These are phyloP conservation scores for Odobenus rosmarus DNA, from an alignment of 2,113 vertebrate species.

Conservation along the genomic window DNA sequence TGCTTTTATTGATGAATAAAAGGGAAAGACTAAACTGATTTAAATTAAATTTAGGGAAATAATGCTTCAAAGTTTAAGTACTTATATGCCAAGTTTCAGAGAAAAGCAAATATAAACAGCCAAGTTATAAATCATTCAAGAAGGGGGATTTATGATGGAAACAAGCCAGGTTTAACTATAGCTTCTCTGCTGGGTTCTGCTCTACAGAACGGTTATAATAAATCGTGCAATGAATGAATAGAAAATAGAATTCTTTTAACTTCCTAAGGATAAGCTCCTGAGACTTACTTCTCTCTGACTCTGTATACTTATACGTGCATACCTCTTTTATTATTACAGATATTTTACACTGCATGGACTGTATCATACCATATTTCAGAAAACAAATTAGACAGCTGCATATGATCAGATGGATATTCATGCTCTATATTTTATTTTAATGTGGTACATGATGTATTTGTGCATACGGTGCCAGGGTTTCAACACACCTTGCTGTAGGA, in stretches of 20 bases:
- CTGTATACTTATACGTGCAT: slow-evolving; percentile 58
- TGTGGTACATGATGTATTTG: neutral
- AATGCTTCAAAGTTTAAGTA: slow-evolving; percentile 45
- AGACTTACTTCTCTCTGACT: slow-evolving; percentile 64
- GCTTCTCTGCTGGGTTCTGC: slow-evolving; percentile 60
- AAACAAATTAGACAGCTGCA: slow-evolving; percentile 55
- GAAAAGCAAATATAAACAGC: slow-evolving; percentile 62
- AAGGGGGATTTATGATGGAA: slow-evolving; percentile 62
- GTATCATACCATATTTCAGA: neutral
- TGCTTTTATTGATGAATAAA: neutral
- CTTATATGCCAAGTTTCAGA: slow-evolving; percentile 32
- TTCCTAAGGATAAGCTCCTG: slow-evolving; percentile 64
- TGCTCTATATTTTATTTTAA: slow-evolving; percentile 46
- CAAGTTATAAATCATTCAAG: slow-evolving; percentile 68
- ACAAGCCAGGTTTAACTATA: slow-evolving; percentile 62
- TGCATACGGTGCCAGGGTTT: neutral
- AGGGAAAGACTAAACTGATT: slow-evolving; percentile 24
- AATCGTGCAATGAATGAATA: slow-evolving; percentile 70
- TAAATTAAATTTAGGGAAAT: slow-evolving; percentile 54
- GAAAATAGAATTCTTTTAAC: slow-evolving; percentile 72
- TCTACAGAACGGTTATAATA: slow-evolving; percentile 66
- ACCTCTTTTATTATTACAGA: slow-evolving; percentile 60
- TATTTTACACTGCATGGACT: slow-evolving; percentile 68
- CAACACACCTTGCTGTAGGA: neutral
- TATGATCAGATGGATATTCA: neutral